Base-by-base conservation (phyloP, 2,113 vertebrate genomes). In the Promerops cafer region DNA sequence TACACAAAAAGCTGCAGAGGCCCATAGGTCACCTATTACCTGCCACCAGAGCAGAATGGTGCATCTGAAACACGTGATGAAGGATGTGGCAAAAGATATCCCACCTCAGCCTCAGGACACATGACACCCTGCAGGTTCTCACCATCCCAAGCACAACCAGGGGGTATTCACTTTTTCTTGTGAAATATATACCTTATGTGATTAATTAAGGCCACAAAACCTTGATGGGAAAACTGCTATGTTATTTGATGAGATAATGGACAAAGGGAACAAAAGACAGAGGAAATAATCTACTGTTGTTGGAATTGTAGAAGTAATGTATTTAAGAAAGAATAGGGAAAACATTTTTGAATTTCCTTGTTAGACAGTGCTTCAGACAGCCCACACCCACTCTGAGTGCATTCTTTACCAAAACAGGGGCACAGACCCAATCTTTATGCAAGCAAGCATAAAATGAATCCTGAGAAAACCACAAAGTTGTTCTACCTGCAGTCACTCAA, bases 41-140 rank as follows among this genome's bases (percentile, higher is more conserved):
- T 52, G 26, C 35, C 7, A 3, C 8, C 54, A 52, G 54, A 77
- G 77, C 45, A 78, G 56, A 61, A n/a, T 0, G 5, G 21, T 18
- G 47, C 5, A 1, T 27, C 33, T 10, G 42, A 64, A 65, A 52
- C 0, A 2, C 5, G 10, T 4, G 49, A 68, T 10, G 14, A 61
- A 50, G 21, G 26, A 44, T 15, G 16, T 54, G 30, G 21, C 22
- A 71, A 21, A 63, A 75, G 21, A 54, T 53, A 65, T 27, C n/a
- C 49, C 26, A 39, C 22, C 35, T 74, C 69, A 65, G 52, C 40
- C 44, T 30, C 22, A 31, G 86, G 89, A 53, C 45, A n/a, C 0
- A 0, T 8, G 17, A 52, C 11, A 31, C 6, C 28, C 42, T 17
- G 18, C n/a, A 63, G 24, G 10, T 26, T 37, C 66, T 31, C 61